These are phyloP conservation scores for Nomada flava DNA, from an alignment of 2,888 invertebrate species.

Conservation along the genomic window DNA sequence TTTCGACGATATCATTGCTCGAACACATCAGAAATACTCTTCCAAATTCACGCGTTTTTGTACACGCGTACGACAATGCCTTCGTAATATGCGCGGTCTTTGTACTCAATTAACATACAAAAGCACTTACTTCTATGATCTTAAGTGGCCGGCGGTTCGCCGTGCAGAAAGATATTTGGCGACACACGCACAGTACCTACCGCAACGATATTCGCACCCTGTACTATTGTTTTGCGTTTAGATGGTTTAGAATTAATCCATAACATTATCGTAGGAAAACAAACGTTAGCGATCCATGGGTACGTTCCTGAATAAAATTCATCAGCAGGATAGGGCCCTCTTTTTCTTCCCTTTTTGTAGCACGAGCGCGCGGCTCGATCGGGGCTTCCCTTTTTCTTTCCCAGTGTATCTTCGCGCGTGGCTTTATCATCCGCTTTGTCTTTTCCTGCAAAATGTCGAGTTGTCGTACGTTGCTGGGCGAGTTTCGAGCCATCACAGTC, in stretches of 20 bases:
- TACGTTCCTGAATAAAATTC: neutral
- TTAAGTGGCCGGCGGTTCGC: conserved; percentile 20
- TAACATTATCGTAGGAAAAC: conserved; percentile 57
- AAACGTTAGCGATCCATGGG: no score
- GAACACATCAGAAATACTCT: conserved; percentile 7
- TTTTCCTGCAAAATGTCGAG: conserved; percentile 34
- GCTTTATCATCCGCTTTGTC: neutral
- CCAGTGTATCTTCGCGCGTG: neutral
- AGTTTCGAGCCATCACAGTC: neutral
- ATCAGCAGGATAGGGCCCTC: neutral
- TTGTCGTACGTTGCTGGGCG: conserved; percentile 23
- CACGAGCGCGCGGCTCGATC: conserved; percentile 3
- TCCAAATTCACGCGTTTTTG: conserved; percentile 46
- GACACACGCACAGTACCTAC: neutral
- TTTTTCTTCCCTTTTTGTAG: neutral
- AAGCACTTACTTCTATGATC: conserved; percentile 68
- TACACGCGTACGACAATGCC: conserved; percentile 51
- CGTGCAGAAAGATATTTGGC: neutral
- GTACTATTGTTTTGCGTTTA: neutral
- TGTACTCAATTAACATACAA: conserved; percentile 76
- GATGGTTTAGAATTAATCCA: conserved; percentile 7
- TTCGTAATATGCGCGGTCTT: conserved; percentile 68
- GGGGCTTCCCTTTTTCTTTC: neutral
- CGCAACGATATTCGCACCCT: no score
- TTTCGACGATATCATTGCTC: conserved; percentile 1